Evolutionary conservation across 2,113 vertebrate species (phyloP), one percentile per base, ranked within the genome.

Genomic region (Actenoides lindsayi): DNA sequence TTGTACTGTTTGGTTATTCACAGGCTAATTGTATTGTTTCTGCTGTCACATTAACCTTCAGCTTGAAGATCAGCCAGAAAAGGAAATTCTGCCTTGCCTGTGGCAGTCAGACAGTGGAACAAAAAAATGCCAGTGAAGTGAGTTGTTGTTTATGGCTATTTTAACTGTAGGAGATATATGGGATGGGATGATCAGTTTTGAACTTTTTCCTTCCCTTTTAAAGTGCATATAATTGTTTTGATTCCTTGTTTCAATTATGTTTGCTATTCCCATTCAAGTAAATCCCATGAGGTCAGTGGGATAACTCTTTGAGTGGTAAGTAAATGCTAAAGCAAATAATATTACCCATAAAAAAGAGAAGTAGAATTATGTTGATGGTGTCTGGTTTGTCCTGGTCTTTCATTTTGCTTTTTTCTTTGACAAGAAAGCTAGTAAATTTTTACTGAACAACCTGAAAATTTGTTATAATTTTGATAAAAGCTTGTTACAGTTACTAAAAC

Each of bases 91-190:
- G 79, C 95, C 65, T 94, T 94, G 94, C 87, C 92, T 92, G 95
- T 92, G 96, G 95, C 96, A 97, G 90, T 94, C 93, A 96, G 93
- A 95, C 44, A 96, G 96, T 91, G 97, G 96, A 94, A 97, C 60
- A 57, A 97, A 97, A 97, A 97, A 95, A 98, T 98, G 98, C 98
- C 98, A 76, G 96, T 97, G 82, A 98, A 98, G 97, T 98, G 97
- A 98, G 98, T 98, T 96, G 44, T 31, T 69, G 15, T 95, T 97
- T 97, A 95, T 95, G 94, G 71, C 88, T 97, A 73, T 98, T 97
- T 97, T 93, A 95, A 89, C 83, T 5, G 2, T 75, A 67, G 70
- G 87, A 93, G 42, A 67, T 87, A 31, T 53, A 71, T 57, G 64
- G 53, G 90, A 57, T 11, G 13, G 79, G 85, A 83, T 67, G 81